Percentiles rank a stretch among this genome's conserved stretches.
phyloP scores from a whole-genome alignment of 2,797 vertebrate genomes.

The Microctenopoma steveboyesi region DNA sequence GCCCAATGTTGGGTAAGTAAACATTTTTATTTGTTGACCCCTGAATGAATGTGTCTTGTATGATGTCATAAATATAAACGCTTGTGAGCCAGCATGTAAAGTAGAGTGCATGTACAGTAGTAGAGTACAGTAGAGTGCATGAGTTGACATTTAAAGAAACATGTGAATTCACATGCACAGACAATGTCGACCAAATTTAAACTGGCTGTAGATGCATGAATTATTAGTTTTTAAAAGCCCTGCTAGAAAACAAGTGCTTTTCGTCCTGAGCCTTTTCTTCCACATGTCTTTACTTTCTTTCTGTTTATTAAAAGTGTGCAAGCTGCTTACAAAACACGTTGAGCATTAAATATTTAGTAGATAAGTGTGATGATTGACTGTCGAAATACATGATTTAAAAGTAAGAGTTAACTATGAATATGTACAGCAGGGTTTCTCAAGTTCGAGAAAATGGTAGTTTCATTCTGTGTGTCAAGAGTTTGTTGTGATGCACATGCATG shows the following conservation, averaged over 20 bases:
- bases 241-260: background rate
- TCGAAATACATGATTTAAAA: slow-evolving; percentile 6
- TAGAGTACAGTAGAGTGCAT: slow-evolving; percentile 2
- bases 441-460: background rate
- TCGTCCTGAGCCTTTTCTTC: slow-evolving; percentile 11
- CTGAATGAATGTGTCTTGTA: background rate
- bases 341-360: background rate
- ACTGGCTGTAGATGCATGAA: too few relatives aligned
- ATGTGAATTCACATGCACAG: background rate
- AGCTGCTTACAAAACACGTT: slow-evolving; percentile 15
- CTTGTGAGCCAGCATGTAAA: slow-evolving; percentile 5
- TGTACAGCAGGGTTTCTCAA: slow-evolving; percentile 5
- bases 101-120: too few relatives aligned
- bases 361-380: background rate
- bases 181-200: background rate
- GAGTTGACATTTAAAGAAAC: background rate
- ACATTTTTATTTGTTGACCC: slow-evolving; percentile 16
- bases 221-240: too few relatives aligned
- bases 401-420: background rate
- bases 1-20: slow-evolving; percentile 95
- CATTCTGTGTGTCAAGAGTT: background rate
- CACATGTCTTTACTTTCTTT: slow-evolving; percentile 6
- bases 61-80: slow-evolving; percentile 20
- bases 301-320: slow-evolving; percentile 8
- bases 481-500: background rate